Evolutionary conservation across 2,888 invertebrate genomes (phyloP).

Genomic region (Acleris holmiana): DNA sequence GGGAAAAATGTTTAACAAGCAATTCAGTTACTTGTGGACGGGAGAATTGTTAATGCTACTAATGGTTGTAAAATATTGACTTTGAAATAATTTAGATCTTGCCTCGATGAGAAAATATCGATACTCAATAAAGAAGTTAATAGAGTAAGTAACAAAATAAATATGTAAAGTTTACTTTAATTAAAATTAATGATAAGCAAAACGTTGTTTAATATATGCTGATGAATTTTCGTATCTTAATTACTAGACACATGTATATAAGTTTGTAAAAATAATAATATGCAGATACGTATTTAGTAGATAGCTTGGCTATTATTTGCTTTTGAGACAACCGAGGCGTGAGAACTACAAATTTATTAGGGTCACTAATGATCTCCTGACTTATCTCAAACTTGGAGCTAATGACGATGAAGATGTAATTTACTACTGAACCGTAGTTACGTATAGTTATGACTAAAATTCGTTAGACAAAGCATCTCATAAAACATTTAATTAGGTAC

Average conservation of each 20-base stretch:
- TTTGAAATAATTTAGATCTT: not conserved
- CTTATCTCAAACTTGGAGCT: conserved; percentile 29
- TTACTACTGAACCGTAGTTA: conserved; percentile 26
- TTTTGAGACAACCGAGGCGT: conserved; percentile 21
- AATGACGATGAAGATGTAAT: conserved; percentile 26
- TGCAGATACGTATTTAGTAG: too few species aligned
- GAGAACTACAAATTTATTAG: conserved; percentile 34
- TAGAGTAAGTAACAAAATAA: not conserved
- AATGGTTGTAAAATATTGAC: conserved; percentile 1
- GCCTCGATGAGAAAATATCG: not conserved
- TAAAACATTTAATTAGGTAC: not conserved
- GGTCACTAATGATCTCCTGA: conserved; percentile 31
- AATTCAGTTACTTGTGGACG: conserved; percentile 11
- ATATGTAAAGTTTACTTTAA: too few species aligned
- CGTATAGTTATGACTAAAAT: conserved; percentile 5
- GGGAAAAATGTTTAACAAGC: conserved; percentile 36
- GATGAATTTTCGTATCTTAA: too few species aligned
- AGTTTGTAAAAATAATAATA: too few species aligned
- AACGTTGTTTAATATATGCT: too few species aligned
- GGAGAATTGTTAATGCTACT: not conserved
- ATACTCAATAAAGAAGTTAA: not conserved
- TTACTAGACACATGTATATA: too few species aligned
- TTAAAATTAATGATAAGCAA: too few species aligned
- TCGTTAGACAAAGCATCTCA: not conserved
- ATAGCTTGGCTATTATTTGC: conserved; percentile 22